Base-by-base conservation (phyloP, 2,888 invertebrate genomes). In the Hypercompe scribonia region DNA sequence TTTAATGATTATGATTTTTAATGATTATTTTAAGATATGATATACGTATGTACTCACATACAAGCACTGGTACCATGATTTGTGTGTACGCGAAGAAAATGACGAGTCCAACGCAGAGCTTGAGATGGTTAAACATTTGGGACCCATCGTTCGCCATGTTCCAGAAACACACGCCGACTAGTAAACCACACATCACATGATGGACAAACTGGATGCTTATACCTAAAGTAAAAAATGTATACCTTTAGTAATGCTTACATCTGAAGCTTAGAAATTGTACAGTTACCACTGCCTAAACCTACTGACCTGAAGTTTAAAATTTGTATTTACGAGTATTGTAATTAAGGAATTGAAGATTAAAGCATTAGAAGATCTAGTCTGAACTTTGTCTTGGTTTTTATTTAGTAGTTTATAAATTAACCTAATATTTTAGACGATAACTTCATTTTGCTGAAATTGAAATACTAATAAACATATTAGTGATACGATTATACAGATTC, bases 51-150 rank as follows among this genome's bases (percentile, higher is more conserved):
- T 90, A 96, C 97, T 96, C 90, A 97, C 97, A 97, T 69, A 97
- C 95, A 78, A 97, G 91, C 18, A 97, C 97, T 36, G 97, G 97
- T 67, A 97, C 96, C 96, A 97, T 97, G 39, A 97, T 96, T 86
- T 97, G 97, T 0, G 97, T 97, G 84, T 97, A 97, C 0, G 97
- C 95, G 84, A 97, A 96, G 92, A 97, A 97, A 71, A 97, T 95
- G 31, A 97, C 95, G 28, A 97, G 93, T 0, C 97, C 97, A 68
- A 97, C 96, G 85, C 97, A 97, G 87, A 97, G 95, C 88, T 97
- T 97, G 76, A 97, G 92, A 84, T 97, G 97, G 83, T 96, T 97
- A 88, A 97, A 97, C 96, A 97, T 97, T 82, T 97, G 96, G 0
- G 94, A 91, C 34, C 97, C 97, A 75, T 97, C 96, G 84, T 97